Evolutionary conservation across 2,113 vertebrate species (phyloP), one percentile per base, ranked within the genome.

Genomic region (Myxocyprinus asiaticus): DNA sequence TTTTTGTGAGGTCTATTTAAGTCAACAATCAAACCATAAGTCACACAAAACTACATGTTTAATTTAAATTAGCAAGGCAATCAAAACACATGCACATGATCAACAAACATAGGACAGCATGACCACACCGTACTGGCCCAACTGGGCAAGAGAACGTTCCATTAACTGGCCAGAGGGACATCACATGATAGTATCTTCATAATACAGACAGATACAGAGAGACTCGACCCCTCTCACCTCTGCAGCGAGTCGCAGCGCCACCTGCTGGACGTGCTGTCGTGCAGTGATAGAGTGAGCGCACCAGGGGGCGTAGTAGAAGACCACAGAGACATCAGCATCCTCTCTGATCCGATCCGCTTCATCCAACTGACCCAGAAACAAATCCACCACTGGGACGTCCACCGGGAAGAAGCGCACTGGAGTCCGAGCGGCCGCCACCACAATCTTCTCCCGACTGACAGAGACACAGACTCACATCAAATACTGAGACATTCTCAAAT

Each of bases 271-370:
- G 78, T 98, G 96, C 44, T 92, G 91, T 12, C 94, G 92, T 5
- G 94, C 94, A 0, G 95, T 88, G 5, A 97, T 93, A 7, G 95
- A 98, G 90, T 97, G 96, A n/a, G 96, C 96, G 0, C 98, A 99
- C 98, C 98, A 99, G 0, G 98, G 98, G 0, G 98, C 98, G 0
- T 99, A 99, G 88, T 97, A 97, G 85, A 98, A 97, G 59, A 96
- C 84, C 5, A 99, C 84, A 0, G 90, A 94, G 12, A 99, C 90
- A 63, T 99, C 98, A 0, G 97, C 94, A 14, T 93, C 86, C 48
- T 85, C 94, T 5, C 93, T 93, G 44, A 98, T 87, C n/a, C 90
- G 87, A 63, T 98, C 95, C 0, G 94, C 95, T 78, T 94, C 93
- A 77, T 99, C 96, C 17, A 98, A 73, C 67, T 99, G 97, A 9